Evolutionary conservation across 2,888 invertebrate genomes (phyloP).

Genomic region (Apodemia hepburni): DNA sequence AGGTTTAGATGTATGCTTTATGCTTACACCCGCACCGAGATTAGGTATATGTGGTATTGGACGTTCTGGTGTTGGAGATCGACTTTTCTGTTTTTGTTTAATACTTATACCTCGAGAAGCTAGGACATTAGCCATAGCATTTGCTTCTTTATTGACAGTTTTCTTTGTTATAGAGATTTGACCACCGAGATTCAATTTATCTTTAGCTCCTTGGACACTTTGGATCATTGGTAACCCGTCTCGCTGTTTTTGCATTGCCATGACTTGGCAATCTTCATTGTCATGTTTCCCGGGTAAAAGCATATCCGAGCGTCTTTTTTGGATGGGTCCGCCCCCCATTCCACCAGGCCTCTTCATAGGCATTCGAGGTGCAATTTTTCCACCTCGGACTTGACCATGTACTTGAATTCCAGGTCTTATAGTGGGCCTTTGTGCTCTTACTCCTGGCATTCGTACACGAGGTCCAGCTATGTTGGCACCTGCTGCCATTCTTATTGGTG

Average conservation of each 20-base stretch:
- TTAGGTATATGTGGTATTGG: slow-evolving; percentile 69
- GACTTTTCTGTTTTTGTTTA: slow-evolving; percentile 82
- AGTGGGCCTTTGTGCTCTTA: slow-evolving; percentile 54
- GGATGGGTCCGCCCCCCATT: slow-evolving; percentile 43
- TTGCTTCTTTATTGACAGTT: slow-evolving; percentile 84
- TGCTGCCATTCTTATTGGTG: slow-evolving; percentile 60
- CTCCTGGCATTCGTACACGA: slow-evolving; percentile 56
- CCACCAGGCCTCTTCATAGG: slow-evolving; percentile 60
- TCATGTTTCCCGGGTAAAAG: slow-evolving; percentile 85
- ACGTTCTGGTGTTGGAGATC: slow-evolving; percentile 65
- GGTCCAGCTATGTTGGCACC: slow-evolving; percentile 51
- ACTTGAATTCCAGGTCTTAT: slow-evolving; percentile 66
- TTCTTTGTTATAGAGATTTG: slow-evolving; percentile 85
- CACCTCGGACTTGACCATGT: slow-evolving; percentile 60
- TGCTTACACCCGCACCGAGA: slow-evolving; percentile 72
- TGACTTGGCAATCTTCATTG: slow-evolving; percentile 87
- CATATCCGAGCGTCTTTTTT: slow-evolving; percentile 81
- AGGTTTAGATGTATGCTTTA: slow-evolving; percentile 72
- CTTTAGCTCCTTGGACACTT: slow-evolving; percentile 84
- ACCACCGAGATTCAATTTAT: slow-evolving; percentile 84
- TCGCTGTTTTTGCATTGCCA: slow-evolving; percentile 86
- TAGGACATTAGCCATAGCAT: slow-evolving; percentile 87
- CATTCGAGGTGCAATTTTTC: slow-evolving; percentile 55
- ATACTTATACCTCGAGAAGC: slow-evolving; percentile 89
- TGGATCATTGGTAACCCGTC: slow-evolving; percentile 87